These are phyloP conservation scores for Trichogramma evanescens DNA, from an alignment of 2,888 invertebrate genomes.

Conservation along the genomic window DNA sequence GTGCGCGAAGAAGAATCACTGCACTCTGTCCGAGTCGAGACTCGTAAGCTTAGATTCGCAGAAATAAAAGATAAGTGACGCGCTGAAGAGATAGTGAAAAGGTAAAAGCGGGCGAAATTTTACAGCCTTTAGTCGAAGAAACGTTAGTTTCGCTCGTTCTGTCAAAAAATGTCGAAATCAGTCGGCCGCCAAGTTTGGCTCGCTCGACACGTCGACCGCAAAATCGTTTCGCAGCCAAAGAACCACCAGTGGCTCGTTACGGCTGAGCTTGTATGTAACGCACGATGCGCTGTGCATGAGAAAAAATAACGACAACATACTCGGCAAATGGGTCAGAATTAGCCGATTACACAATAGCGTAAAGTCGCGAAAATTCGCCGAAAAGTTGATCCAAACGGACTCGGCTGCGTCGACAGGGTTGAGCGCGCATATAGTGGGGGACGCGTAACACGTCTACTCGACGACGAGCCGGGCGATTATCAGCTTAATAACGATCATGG, in stretches of 20 bases:
- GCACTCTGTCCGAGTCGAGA: too few species aligned
- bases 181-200: conserved; percentile 23
- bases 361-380: too few species aligned
- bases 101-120: too few species aligned
- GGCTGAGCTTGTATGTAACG: neutral
- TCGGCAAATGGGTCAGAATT: too few species aligned
- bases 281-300: neutral
- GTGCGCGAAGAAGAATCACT: too few species aligned
- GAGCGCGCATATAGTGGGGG: neutral
- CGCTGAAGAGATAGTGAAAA: too few species aligned
- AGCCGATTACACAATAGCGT: too few species aligned
- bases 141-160: neutral
- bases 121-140: neutral
- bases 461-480: conserved; percentile 33
- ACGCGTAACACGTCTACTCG: neutral
- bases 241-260: conserved; percentile 19
- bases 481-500: conserved; percentile 38
- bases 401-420: too few species aligned
- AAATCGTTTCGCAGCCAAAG: conserved; percentile 16
- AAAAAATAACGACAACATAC: too few species aligned
- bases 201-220: conserved; percentile 22
- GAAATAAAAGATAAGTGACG: too few species aligned
- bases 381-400: too few species aligned
- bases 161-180: conserved; percentile 21
- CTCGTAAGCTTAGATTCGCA: too few species aligned